These are phyloP conservation scores for Notospermus geniculatus DNA, from an alignment of 1,140 invertebrate species.

Conservation along the genomic window DNA sequence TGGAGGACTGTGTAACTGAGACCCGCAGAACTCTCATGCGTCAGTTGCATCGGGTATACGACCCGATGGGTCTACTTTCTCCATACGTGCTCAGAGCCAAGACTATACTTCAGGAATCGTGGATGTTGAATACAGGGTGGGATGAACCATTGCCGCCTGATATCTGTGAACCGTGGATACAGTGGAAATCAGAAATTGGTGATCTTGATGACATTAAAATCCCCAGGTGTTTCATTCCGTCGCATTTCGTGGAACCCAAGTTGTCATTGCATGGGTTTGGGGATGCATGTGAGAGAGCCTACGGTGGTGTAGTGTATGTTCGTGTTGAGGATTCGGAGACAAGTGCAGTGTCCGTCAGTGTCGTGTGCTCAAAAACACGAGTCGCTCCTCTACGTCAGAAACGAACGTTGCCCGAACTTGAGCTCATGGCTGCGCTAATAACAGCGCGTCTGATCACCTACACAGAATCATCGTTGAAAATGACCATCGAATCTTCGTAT, in stretches of 20 bases:
- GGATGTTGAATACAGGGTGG: neutral
- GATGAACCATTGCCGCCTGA: neutral
- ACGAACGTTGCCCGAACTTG: neutral
- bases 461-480: neutral
- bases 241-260: neutral
- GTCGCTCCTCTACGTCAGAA: neutral
- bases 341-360: neutral
- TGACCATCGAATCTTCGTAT: neutral
- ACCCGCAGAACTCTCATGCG: no score
- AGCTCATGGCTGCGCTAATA: neutral
- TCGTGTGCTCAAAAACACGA: conserved; percentile 5
- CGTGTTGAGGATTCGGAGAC: neutral
- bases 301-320: neutral
- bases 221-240: neutral
- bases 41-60: neutral
- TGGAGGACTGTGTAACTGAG: neutral
- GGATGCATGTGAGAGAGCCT: neutral
- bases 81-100: conserved; percentile 2
- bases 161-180: neutral
- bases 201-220: neutral
- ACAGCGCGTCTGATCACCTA: neutral
- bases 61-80: conserved; percentile 2
- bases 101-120: neutral
- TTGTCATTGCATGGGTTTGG: neutral
- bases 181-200: neutral